Conservation (phyloP, 2,888 invertebrate species). For the Tortricodes alternella region DNA sequence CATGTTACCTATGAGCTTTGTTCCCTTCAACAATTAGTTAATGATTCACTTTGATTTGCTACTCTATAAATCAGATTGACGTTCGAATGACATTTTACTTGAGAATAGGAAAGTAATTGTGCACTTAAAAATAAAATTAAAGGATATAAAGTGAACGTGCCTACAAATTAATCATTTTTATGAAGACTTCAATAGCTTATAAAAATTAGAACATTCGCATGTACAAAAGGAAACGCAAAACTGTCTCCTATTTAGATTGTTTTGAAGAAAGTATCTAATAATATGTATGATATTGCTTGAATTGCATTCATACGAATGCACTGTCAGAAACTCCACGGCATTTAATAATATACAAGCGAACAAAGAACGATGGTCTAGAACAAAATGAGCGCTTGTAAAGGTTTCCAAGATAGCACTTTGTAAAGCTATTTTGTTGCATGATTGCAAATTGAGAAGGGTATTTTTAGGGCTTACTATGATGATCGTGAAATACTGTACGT, state of each 20-base stretch:
- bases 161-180: neutral
- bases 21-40: neutral
- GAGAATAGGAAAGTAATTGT: neutral
- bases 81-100: neutral
- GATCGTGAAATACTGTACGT: too few relatives aligned
- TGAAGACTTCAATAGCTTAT: neutral
- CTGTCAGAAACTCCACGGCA: neutral
- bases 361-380: neutral
- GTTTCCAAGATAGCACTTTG: neutral
- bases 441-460: too few relatives aligned
- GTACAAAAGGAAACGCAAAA: slow-evolving; percentile 22
- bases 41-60: slow-evolving; percentile 1
- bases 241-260: slow-evolving; percentile 27
- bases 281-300: slow-evolving; percentile 7
- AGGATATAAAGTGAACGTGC: neutral
- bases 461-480: too few relatives aligned
- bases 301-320: neutral
- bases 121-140: neutral
- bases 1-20: neutral
- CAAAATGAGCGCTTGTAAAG: neutral
- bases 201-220: too few relatives aligned
- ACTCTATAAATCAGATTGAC: neutral
- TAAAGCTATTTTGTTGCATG: too few relatives aligned
- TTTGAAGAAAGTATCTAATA: slow-evolving; percentile 19
- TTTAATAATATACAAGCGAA: neutral